Evolutionary conservation across 2,888 invertebrate species (phyloP).

Genomic region (Dysmachus trigonus): DNA sequence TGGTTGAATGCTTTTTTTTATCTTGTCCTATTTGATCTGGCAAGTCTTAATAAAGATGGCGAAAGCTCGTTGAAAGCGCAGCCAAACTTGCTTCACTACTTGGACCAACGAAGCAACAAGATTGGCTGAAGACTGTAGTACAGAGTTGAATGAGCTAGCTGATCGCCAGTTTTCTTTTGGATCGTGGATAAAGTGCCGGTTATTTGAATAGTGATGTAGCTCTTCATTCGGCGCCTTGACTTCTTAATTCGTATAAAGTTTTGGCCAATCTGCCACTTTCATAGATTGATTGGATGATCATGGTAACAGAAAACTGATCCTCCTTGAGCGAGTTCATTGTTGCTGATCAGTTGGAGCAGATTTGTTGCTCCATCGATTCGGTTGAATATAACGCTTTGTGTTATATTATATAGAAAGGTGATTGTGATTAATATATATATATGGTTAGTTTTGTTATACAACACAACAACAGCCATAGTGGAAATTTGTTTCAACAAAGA

Average conservation of each 20-base stretch:
- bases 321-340: neutral
- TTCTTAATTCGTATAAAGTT: neutral
- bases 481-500: neutral
- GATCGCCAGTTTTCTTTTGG: neutral
- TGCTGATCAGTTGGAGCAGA: neutral
- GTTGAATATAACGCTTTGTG: neutral
- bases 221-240: neutral
- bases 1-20: neutral
- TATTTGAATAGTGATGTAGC: neutral
- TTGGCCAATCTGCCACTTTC: neutral
- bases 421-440: neutral
- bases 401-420: neutral
- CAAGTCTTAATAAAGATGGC: neutral
- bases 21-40: neutral
- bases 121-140: no score
- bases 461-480: neutral
- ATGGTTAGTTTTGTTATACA: neutral
- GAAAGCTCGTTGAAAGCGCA: neutral
- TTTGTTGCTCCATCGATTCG: neutral
- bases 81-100: neutral
- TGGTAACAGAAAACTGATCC: neutral
- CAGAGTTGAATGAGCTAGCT: neutral
- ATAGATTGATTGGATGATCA: neutral
- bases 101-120: neutral
- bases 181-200: neutral